Percentiles rank a stretch among this genome's conserved stretches.
phyloP scores from a whole-genome alignment of 1,140 invertebrate species.

The Atta colombica region DNA sequence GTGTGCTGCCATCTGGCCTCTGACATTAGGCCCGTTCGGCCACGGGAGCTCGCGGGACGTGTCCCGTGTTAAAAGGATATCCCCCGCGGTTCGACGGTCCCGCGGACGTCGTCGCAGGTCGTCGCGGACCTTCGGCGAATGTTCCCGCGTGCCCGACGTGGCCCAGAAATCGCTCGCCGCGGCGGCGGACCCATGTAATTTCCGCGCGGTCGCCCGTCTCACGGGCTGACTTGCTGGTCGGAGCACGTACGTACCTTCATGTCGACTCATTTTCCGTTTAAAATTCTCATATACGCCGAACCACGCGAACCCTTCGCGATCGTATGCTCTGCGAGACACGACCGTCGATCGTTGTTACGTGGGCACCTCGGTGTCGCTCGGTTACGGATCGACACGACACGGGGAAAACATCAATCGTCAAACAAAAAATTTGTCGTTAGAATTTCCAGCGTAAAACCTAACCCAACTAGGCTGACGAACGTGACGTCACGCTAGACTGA shows the following conservation, averaged over 20 bases:
- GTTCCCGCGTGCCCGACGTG: not conserved
- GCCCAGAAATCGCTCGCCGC: not conserved
- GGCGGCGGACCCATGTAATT: slow-evolving; percentile 26
- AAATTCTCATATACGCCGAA: slow-evolving; percentile 87
- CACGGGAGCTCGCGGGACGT: slow-evolving; percentile 62
- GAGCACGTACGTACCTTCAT: slow-evolving; percentile 90
- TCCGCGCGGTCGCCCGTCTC: not conserved
- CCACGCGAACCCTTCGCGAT: slow-evolving; percentile 84
- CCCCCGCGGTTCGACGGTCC: slow-evolving; percentile 38
- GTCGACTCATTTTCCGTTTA: slow-evolving; percentile 92
- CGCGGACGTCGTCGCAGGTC: slow-evolving; percentile 39
- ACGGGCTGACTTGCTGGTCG: slow-evolving; percentile 68
- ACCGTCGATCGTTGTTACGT: slow-evolving; percentile 59
- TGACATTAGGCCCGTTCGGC: slow-evolving; percentile 81
- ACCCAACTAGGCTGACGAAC: slow-evolving; percentile 90
- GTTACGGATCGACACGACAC: slow-evolving; percentile 79
- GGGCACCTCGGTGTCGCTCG: slow-evolving; percentile 63
- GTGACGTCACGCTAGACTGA: slow-evolving; percentile 89
- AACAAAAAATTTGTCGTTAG: slow-evolving; percentile 89
- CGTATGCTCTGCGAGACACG: slow-evolving; percentile 84
- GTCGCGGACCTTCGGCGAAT: slow-evolving; percentile 39
- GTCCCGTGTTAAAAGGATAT: slow-evolving; percentile 63
- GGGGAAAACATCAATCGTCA: slow-evolving; percentile 88
- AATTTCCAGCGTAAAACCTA: slow-evolving; percentile 90
- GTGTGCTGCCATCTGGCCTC: slow-evolving; percentile 85